Evolutionary conservation across 2,113 vertebrate genomes (phyloP).

Genomic region (Callipepla squamata): DNA sequence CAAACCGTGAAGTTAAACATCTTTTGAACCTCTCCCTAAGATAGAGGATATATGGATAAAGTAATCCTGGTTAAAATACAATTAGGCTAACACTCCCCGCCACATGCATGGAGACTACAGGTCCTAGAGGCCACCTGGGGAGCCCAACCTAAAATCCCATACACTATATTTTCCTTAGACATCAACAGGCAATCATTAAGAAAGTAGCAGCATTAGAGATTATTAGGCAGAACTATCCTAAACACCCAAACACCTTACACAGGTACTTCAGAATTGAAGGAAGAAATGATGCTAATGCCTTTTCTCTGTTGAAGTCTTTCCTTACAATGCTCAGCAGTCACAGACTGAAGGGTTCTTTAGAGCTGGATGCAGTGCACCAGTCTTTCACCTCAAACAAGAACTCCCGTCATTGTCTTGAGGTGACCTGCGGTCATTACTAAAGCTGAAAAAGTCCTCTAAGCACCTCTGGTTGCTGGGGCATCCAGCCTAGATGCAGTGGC

Average conservation of each 20-base stretch:
- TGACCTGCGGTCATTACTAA: neutral
- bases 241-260: neutral
- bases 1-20: neutral
- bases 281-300: neutral
- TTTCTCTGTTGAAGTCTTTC: neutral
- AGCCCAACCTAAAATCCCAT: neutral
- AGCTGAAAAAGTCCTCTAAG: neutral
- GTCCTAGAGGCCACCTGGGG: neutral
- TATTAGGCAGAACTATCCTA: neutral
- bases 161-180: accelerated
- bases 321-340: neutral
- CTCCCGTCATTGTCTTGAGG: neutral
- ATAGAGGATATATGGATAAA: accelerated
- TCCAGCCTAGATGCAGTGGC: neutral
- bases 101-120: accelerated
- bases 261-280: neutral
- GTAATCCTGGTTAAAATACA: neutral
- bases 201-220: accelerated
- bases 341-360: neutral
- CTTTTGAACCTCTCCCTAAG: neutral
- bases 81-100: accelerated
- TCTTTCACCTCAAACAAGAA: neutral
- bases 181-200: neutral
- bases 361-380: neutral
- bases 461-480: neutral